phyloP scores from a whole-genome alignment of 2,797 vertebrate species.

The Perodicticus potto region DNA sequence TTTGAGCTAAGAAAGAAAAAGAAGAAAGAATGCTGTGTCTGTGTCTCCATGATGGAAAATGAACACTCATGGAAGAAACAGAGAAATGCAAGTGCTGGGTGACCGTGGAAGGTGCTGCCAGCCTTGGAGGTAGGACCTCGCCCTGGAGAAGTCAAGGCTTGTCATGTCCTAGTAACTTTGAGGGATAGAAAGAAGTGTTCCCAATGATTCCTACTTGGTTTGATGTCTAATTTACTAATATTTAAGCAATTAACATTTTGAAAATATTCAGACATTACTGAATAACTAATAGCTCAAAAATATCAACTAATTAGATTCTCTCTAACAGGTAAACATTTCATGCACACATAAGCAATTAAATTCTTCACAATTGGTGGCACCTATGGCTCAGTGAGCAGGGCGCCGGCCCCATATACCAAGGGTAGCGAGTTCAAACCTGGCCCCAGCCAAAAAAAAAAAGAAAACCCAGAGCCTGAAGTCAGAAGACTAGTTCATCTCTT shows the following conservation, averaged over 20 bases:
- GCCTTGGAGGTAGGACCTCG: background rate
- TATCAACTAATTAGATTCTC: constrained; percentile 52
- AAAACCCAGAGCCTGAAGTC: too few species aligned
- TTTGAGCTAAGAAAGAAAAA: background rate
- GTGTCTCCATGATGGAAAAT: background rate
- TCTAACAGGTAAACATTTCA: constrained; percentile 43
- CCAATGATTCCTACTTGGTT: background rate
- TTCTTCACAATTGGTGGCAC: constrained; percentile 19
- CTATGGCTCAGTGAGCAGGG: too few species aligned
- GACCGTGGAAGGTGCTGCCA: fast-evolving
- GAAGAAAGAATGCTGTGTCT: background rate
- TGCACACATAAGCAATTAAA: constrained; percentile 59
- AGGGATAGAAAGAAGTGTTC: background rate
- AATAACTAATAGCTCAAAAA: constrained; percentile 51
- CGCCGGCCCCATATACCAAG: too few species aligned
- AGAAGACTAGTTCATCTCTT: too few species aligned
- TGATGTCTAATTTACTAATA: background rate
- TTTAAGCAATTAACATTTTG: constrained; percentile 41
- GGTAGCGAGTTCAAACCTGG: too few species aligned
- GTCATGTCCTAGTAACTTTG: background rate
- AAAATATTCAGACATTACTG: constrained; percentile 9
- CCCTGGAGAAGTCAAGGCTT: background rate
- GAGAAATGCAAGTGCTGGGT: background rate
- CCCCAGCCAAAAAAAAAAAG: too few species aligned
- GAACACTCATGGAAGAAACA: background rate